Base-by-base conservation (phyloP, 1,140 invertebrate genomes). In the Drosophila miranda region DNA sequence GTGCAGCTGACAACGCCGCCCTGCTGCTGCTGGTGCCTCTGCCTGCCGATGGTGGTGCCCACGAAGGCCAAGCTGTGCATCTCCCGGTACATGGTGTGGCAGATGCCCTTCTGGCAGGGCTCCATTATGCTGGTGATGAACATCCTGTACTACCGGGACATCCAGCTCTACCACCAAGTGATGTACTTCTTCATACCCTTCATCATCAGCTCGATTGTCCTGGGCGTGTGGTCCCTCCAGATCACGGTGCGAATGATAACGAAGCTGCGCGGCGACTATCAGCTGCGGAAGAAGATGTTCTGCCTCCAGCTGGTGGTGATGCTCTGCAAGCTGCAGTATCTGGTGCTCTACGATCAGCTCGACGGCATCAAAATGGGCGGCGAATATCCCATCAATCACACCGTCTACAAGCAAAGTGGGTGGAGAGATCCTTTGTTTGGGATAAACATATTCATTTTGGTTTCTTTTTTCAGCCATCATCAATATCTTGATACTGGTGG, bases 51-150 rank as follows among this genome's bases (percentile, higher is more conserved):
- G 52, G 59, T 90, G 42, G 43, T 79, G 45, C 87, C 87, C 13
- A 86, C 87, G 6, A 86, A 86, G 49, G 60, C 75, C 2, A 89
- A 88, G 49, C 49, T 90, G 7, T 84, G 73, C 56, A 64, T 89
- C 7, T 69, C 88, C 1, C 68, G 83, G 6, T 90, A 86, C 28
- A 76, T 90, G 75, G 83, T 90, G 9, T 89, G 75, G 77, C 89
- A 90, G 63, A 90, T 90, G 89, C 83, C 81, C 45, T 83, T 90
- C 66, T 78, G 88, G 52, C 89, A 90, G 68, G 83, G 86, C n/a
- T 71, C 70, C 57, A 86, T 90, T 6, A 90, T 90, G 89, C 59
- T 90, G 43, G 75, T 89, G 11, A 78, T 90, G 75, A 90, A 90
- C 45, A 74, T 87, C 8, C 77, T 90, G 8, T 90, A 88, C 41